Evolutionary conservation across 2,797 vertebrate species (phyloP).

Genomic region (Crocidura indochinensis): DNA sequence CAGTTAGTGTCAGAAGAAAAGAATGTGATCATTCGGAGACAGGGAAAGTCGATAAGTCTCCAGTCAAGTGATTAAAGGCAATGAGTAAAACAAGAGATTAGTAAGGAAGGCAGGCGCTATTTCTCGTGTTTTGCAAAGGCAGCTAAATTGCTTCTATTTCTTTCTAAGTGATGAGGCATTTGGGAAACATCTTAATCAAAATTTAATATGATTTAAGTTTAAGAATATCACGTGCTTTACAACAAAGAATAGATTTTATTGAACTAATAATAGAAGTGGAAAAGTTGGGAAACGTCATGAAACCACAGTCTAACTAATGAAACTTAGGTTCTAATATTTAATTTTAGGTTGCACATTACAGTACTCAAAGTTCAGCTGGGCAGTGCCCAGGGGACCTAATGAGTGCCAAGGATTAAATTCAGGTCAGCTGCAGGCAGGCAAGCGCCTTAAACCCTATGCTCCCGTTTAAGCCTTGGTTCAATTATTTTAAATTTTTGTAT

Average conservation of each 20-base stretch:
- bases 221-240: not conserved
- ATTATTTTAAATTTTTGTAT: not conserved
- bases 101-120: not conserved
- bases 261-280: not conserved
- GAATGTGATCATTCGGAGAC: not conserved
- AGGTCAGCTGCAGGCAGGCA: no score
- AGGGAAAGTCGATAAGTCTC: no score
- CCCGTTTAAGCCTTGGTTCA: no score
- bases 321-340: not conserved
- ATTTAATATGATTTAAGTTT: not conserved
- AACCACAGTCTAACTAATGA: not conserved
- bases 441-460: no score
- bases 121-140: not conserved
- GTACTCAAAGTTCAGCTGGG: no score
- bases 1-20: not conserved
- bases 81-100: not conserved
- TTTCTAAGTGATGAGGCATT: not conserved
- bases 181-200: not conserved
- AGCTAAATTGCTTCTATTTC: not conserved
- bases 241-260: not conserved
- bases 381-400: no score
- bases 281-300: not conserved
- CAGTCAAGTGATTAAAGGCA: conserved; percentile 6
- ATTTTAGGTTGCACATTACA: no score
- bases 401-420: no score